Conservation (phyloP, 1,140 invertebrate genomes). For the Dolichoris vasculosae region DNA sequence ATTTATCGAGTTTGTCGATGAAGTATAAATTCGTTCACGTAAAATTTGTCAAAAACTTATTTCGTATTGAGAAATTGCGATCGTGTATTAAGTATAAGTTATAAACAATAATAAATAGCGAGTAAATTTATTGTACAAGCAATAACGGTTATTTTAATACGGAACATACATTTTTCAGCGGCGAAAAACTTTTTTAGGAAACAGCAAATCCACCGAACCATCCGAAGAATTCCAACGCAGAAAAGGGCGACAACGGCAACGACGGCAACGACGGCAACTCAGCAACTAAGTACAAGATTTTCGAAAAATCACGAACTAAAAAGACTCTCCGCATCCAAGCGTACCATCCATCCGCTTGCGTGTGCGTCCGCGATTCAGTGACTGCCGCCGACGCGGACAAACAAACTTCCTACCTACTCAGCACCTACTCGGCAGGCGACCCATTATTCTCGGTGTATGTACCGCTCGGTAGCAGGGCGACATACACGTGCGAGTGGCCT, state of each 20-base stretch:
- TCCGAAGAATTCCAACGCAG: constrained; percentile 41
- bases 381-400: constrained; percentile 12
- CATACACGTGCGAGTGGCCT: background rate
- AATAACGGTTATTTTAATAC: background rate
- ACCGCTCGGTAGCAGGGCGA: background rate
- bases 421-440: constrained; percentile 9
- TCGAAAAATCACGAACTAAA: background rate
- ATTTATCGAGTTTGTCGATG: no score
- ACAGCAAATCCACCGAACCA: background rate
- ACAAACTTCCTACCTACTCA: constrained; percentile 46
- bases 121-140: background rate
- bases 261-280: background rate
- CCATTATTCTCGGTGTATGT: constrained; percentile 43
- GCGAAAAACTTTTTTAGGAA: background rate
- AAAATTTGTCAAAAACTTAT: no score
- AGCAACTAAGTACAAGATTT: background rate
- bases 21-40: no score
- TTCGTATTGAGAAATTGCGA: no score
- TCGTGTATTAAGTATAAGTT: no score
- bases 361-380: background rate
- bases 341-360: background rate
- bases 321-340: background rate
- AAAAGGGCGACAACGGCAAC: constrained; percentile 37
- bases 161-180: background rate
- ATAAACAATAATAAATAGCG: background rate